Conservation (phyloP, 2,888 invertebrate species). For the Oscheius sp. region DNA sequence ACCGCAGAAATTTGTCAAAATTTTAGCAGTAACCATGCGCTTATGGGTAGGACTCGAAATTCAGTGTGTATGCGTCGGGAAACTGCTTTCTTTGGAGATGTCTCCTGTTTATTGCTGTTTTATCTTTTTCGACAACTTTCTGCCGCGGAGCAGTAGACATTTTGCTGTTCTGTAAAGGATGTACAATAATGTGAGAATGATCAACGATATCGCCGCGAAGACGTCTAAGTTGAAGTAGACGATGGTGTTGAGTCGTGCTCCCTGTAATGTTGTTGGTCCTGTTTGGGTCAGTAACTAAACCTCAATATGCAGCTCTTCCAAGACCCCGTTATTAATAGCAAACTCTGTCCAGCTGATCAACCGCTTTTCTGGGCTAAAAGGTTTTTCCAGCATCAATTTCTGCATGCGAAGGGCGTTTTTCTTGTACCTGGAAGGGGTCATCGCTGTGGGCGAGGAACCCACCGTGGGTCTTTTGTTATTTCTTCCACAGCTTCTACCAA, state of each 20-base stretch:
- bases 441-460: neutral
- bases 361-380: conserved; percentile 54
- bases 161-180: too few species aligned
- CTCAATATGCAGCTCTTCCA: conserved; percentile 55
- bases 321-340: conserved; percentile 56
- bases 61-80: too few species aligned
- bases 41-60: too few species aligned
- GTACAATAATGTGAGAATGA: too few species aligned
- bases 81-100: too few species aligned
- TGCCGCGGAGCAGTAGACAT: too few species aligned
- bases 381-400: conserved; percentile 56
- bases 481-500: conserved; percentile 38
- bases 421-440: conserved; percentile 43
- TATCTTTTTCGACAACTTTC: too few species aligned
- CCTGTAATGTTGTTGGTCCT: conserved; percentile 13
- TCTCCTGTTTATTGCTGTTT: too few species aligned
- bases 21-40: too few species aligned
- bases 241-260: conserved; percentile 53
- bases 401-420: conserved; percentile 44
- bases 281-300: neutral
- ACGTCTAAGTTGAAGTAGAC: conserved; percentile 61
- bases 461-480: conserved; percentile 12
- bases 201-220: conserved; percentile 27
- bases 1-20: too few species aligned
- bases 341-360: conserved; percentile 60